phyloP scores from a whole-genome alignment of 30 jellyfish, hydroid and myxozoan genomes.

The Hydractinia symbiolongicarpus region DNA sequence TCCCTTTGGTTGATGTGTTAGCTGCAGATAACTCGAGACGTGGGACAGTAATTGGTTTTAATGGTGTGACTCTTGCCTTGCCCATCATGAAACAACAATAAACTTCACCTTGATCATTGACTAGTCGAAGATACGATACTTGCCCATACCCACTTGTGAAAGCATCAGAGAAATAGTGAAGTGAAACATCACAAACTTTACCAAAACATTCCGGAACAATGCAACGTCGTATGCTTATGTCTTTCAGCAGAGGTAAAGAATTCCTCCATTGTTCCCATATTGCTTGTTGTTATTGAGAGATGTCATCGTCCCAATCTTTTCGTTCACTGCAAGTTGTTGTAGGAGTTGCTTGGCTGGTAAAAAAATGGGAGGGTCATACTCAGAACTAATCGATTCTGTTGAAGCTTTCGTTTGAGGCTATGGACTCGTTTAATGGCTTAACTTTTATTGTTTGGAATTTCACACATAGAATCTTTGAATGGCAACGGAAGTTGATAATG shows the following conservation, averaged over 20 bases:
- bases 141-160: too few relatives aligned
- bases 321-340: conserved; percentile 28
- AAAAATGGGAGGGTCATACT: conserved; percentile 35
- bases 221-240: conserved; percentile 25
- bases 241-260: conserved; percentile 13
- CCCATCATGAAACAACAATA: conserved; percentile 36
- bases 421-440: too few relatives aligned
- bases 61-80: conserved; percentile 45
- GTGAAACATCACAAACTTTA: conserved; percentile 17
- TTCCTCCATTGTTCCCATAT: conserved; percentile 36
- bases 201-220: conserved; percentile 12
- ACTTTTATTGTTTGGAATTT: too few relatives aligned
- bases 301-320: conserved; percentile 32
- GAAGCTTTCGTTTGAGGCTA: too few relatives aligned
- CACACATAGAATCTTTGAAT: too few relatives aligned
- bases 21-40: conserved; percentile 49
- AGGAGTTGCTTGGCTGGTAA: conserved; percentile 31
- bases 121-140: conserved; percentile 4
- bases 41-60: conserved; percentile 41
- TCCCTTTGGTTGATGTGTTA: conserved; percentile 12
- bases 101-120: conserved; percentile 12
- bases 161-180: conserved; percentile 47
- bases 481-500: too few relatives aligned
- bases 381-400: conserved; percentile 37
- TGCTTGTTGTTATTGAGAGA: conserved; percentile 25